A percentile compares a stretch with the other conserved stretches of the same genome.
These are phyloP conservation scores for Galago senegalensis DNA, from an alignment of 2,797 vertebrate genomes.

Conservation along the genomic window DNA sequence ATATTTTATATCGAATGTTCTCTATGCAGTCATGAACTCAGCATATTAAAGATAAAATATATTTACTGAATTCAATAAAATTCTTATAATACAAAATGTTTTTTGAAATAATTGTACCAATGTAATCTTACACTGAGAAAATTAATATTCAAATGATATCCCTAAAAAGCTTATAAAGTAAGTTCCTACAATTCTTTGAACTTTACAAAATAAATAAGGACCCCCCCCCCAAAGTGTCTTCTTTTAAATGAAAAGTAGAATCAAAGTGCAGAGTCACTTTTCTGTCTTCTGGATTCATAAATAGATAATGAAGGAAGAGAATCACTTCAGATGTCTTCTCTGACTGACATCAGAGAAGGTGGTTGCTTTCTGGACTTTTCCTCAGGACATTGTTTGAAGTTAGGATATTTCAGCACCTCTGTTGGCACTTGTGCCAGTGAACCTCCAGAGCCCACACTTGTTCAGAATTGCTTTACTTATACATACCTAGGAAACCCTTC, in stretches of 20 bases:
- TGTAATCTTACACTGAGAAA: conserved; percentile 7
- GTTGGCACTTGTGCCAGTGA: not conserved
- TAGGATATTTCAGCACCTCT: too few species aligned
- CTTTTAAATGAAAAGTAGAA: conserved; percentile 5
- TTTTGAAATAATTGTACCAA: conserved; percentile 27
- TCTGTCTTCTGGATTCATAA: not conserved
- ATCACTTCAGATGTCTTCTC: not conserved
- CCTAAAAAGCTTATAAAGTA: not conserved
- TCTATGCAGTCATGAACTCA: not conserved
- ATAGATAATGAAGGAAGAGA: not conserved
- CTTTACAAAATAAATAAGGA: not conserved
- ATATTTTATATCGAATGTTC: conserved; percentile 10
- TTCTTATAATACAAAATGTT: not conserved
- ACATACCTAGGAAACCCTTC: not conserved
- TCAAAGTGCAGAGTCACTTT: not conserved
- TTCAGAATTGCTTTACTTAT: not conserved
- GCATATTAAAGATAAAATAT: not conserved
- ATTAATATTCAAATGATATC: not conserved
- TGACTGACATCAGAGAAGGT: too few species aligned
- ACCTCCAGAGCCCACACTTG: not conserved
- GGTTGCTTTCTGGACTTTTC: not conserved
- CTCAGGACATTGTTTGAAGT: not conserved
- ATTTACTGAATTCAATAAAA: not conserved
- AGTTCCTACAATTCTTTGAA: not conserved
- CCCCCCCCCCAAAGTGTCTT: not conserved